Percentiles rank a stretch among this genome's conserved stretches.
Conservation (phyloP, 2,113 vertebrate species). For the Sardina pilchardus region DNA sequence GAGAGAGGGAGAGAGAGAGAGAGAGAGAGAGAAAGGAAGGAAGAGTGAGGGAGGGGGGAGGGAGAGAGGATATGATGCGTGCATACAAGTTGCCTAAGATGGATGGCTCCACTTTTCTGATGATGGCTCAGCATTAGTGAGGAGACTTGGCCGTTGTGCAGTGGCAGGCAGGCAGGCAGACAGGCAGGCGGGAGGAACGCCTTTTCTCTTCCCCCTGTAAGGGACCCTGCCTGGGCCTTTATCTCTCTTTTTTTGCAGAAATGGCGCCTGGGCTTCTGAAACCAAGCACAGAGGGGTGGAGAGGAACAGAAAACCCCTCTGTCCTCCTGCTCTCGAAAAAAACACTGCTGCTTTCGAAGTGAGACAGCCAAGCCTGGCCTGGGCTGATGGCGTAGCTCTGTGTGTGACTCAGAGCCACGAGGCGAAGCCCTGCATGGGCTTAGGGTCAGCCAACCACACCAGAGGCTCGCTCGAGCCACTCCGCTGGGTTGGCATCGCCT, state of each 20-base stretch:
- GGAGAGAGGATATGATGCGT: neutral
- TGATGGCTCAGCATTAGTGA: neutral
- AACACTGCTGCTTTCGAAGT: neutral
- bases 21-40: neutral
- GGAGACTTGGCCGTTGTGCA: neutral
- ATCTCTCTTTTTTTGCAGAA: neutral
- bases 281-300: neutral
- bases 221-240: neutral
- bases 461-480: neutral
- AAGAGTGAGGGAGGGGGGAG: neutral
- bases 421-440: neutral
- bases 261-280: neutral
- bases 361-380: neutral
- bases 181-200: neutral
- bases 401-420: neutral
- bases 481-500: neutral
- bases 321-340: neutral
- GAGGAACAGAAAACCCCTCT: slow-evolving; percentile 14
- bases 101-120: neutral
- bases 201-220: neutral
- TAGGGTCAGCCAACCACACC: neutral
- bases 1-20: too few species aligned
- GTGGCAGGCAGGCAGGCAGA: neutral
- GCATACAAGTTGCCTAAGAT: neutral
- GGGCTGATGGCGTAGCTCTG: neutral